Evolutionary conservation across 2,113 vertebrate genomes (phyloP).

Genomic region (Microtus oregoni): DNA sequence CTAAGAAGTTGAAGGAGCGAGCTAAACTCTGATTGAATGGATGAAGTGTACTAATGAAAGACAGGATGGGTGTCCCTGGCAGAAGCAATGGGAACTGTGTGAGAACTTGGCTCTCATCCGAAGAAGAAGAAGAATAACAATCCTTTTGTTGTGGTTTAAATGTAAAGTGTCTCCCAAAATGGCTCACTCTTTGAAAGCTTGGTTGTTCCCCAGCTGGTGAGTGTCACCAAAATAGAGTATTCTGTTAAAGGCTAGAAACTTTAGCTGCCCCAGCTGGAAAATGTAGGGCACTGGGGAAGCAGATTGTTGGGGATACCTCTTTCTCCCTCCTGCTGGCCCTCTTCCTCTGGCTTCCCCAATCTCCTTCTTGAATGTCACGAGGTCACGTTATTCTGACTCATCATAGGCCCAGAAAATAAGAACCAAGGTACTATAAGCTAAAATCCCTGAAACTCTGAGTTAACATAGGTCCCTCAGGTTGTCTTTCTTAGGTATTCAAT

Average conservation of each 20-base stretch:
- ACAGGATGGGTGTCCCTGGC: neutral
- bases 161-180: neutral
- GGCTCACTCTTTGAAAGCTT: neutral
- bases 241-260: neutral
- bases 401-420: neutral
- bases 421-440: neutral
- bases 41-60: neutral
- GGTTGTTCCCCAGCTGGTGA: neutral
- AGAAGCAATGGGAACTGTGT: neutral
- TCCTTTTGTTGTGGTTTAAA: neutral
- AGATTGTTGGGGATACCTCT: neutral
- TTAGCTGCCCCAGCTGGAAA: neutral
- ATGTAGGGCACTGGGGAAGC: neutral
- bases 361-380: neutral
- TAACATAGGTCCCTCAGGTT: neutral
- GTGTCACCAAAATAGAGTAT: neutral
- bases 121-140: neutral
- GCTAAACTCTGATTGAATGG: neutral
- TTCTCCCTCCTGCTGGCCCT: neutral
- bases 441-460: neutral
- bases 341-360: neutral
- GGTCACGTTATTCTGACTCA: neutral
- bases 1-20: neutral
- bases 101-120: constrained; percentile 8
- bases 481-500: neutral